phyloP scores from a whole-genome alignment of 2,797 vertebrate species.

The Spinus olivaceus region DNA sequence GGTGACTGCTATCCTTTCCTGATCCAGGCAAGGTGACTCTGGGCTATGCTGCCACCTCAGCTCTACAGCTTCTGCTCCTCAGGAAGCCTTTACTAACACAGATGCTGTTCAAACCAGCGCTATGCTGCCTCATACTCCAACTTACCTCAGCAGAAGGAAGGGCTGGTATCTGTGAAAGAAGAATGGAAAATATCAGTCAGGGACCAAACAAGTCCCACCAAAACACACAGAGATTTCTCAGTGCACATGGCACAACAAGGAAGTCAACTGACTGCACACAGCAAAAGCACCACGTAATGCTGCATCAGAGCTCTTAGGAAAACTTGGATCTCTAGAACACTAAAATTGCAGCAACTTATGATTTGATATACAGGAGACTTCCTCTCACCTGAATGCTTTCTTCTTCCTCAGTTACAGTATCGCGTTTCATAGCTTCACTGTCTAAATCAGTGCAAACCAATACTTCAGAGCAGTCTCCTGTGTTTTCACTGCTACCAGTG shows the following conservation, averaged over 20 bases:
- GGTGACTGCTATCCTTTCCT: background rate
- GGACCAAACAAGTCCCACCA: background rate
- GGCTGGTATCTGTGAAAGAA: constrained; percentile 25
- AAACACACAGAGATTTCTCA: background rate
- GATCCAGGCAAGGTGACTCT: background rate
- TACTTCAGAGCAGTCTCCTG: constrained; percentile 70
- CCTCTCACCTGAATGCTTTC: constrained; percentile 74
- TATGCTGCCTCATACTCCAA: background rate
- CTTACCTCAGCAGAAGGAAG: constrained; percentile 53
- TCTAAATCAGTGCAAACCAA: constrained; percentile 70
- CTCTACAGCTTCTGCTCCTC: background rate
- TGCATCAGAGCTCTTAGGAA: background rate
- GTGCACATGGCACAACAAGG: background rate
- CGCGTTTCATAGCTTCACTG: constrained; percentile 68
- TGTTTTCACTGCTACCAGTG: constrained; percentile 68
- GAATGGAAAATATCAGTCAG: background rate
- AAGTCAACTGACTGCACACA: background rate
- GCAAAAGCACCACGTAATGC: fast-evolving
- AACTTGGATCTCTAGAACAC: background rate
- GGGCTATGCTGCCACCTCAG: background rate
- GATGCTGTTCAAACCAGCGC: background rate
- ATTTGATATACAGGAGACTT: background rate
- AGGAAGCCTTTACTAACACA: background rate
- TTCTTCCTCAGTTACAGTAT: constrained; percentile 71
- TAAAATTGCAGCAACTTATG: background rate